Evolutionary conservation across 2,797 vertebrate species (phyloP), one percentile per base, ranked within the genome.

Genomic region (Falco peregrinus): DNA sequence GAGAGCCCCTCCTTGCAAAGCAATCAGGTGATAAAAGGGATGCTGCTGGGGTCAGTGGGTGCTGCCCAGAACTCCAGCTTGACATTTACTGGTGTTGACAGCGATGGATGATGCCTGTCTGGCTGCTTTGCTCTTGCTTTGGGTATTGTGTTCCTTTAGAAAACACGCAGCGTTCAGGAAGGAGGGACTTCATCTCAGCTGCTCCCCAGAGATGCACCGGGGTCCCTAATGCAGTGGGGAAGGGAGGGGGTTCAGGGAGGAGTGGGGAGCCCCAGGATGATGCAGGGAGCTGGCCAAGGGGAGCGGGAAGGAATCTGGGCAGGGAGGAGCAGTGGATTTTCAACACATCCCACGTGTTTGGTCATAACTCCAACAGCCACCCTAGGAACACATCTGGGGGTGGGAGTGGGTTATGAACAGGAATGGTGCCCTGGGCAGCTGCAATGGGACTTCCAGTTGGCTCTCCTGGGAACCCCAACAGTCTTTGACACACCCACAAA

Each of bases 361-460:
- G 11, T 35, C 1, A 1, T 37, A 37, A 37, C 37, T 41, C 1
- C 0, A 47, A 5, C 11, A 5, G 6, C 16, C 26, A 29, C 3
- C 35, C 11, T 24, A 18, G 15, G 57, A 54, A 16, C 0, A 2
- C 0, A 1, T n/a, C 11, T 24, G 2, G 48, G 19, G 4, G 1
- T 0, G 3, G 53, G 45, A 75, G 16, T 0, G 1, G 19, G 22
- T 37, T 37, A 5, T 9, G 17, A 43, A n/a, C 0, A 3, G 31
- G 47, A 67, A n/a, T 0, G 1, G 35, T 79, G 28, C 18, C 39
- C 33, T 48, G 29, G 15, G 37, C 16, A 22, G 43, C n/a, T 89
- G 70, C 33, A 84, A 71, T 10, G 22, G 28, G n/a, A 28, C 37
- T 47, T 60, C 2, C 10, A 53, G 4, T 15, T 51, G 41, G 10